Conservation (phyloP, 2,888 invertebrate species). For the Drosophila buzzatii region DNA sequence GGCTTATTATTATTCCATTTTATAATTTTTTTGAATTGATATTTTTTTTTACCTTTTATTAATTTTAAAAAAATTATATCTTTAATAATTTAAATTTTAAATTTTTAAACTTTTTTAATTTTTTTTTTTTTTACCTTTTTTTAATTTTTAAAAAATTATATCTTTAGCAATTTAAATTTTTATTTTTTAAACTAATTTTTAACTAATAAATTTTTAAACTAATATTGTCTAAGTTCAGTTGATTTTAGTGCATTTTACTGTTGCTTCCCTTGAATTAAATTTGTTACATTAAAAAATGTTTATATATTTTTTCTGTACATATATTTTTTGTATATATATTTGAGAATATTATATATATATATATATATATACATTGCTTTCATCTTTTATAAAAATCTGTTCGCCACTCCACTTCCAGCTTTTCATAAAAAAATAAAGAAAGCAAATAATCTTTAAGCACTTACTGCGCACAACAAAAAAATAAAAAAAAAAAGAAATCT, state of each 20-base stretch:
- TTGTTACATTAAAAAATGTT: neutral
- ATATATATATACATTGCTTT: neutral
- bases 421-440: neutral
- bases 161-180: no score
- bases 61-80: no score
- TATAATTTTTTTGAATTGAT: no score
- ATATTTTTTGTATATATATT: neutral
- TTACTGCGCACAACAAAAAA: neutral
- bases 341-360: neutral
- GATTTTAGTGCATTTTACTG: neutral
- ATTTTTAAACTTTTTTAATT: no score
- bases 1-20: no score
- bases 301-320: neutral
- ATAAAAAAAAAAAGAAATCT: neutral
- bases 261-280: neutral
- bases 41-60: no score
- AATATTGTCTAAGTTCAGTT: no score
- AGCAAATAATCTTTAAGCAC: slow-evolving; percentile 8
- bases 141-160: no score
- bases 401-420: neutral
- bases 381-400: slow-evolving; percentile 4
- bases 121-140: no score
- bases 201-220: no score
- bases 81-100: no score
- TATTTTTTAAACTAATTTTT: no score